Evolutionary conservation across 1,140 invertebrate species (phyloP).

Genomic region (Lutraria rhynchaena): DNA sequence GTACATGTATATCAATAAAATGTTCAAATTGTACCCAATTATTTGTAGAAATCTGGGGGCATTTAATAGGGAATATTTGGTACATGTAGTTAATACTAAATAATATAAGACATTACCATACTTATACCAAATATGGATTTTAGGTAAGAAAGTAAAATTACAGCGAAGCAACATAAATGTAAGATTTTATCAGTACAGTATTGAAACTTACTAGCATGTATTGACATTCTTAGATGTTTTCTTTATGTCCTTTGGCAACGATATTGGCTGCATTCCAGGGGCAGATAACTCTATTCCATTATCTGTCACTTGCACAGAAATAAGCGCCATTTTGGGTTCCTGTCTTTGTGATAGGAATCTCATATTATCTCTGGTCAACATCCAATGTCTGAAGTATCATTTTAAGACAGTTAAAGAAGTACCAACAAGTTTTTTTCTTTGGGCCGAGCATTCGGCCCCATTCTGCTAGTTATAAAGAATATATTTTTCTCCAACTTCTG

Average conservation of each 20-base stretch:
- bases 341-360: slow-evolving; percentile 68
- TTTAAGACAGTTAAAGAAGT: no score
- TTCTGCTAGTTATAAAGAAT: no score
- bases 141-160: not conserved
- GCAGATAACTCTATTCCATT: slow-evolving; percentile 62
- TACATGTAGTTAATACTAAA: no score
- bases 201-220: slow-evolving; percentile 4
- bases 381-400: slow-evolving; percentile 63
- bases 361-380: slow-evolving; percentile 61
- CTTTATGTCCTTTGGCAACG: not conserved
- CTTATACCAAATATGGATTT: no score
- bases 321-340: slow-evolving; percentile 71
- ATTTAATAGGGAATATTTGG: no score
- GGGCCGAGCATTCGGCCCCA: no score
- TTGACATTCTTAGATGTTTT: slow-evolving; percentile 3
- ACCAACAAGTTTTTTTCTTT: no score
- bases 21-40: no score
- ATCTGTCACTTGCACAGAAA: slow-evolving; percentile 55
- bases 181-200: not conserved
- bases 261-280: slow-evolving; percentile 66
- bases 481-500: no score
- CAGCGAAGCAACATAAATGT: not conserved
- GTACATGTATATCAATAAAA: no score
- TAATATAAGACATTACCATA: no score
- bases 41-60: no score